Evolutionary conservation across 2,888 invertebrate species (phyloP).

Genomic region (Phortica okadai): DNA sequence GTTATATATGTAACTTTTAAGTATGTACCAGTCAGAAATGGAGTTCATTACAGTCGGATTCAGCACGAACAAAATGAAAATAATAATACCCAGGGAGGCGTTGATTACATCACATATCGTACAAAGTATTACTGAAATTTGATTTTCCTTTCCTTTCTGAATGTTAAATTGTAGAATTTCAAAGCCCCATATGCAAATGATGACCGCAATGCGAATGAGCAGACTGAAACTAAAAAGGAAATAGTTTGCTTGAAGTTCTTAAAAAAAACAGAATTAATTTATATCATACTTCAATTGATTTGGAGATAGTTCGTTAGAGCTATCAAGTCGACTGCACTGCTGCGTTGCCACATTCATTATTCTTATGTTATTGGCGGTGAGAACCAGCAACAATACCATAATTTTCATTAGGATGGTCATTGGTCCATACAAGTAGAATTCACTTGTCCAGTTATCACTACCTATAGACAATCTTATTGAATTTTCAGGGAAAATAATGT

Average conservation of each 20-base stretch:
- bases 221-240: neutral
- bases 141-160: too few relatives aligned
- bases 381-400: neutral
- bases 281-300: neutral
- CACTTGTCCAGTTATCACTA: neutral
- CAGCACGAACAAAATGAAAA: conserved; percentile 65
- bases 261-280: neutral
- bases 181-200: conserved; percentile 38
- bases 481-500: neutral
- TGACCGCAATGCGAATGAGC: conserved; percentile 6
- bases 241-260: neutral
- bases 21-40: conserved; percentile 55
- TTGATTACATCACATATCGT: conserved; percentile 26
- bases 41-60: conserved; percentile 55
- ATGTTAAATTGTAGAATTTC: conserved; percentile 32
- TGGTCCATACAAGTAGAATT: neutral
- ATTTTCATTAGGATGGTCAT: neutral
- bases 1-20: neutral
- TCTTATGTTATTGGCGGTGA: neutral
- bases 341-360: too few relatives aligned
- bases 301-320: neutral
- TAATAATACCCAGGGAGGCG: conserved; percentile 58
- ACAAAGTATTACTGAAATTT: too few relatives aligned
- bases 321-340: too few relatives aligned
- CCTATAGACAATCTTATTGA: neutral